These are phyloP conservation scores for Chironex yamaguchii DNA, from an alignment of 30 jellyfish, hydroid and myxozoan species.

Conservation along the genomic window DNA sequence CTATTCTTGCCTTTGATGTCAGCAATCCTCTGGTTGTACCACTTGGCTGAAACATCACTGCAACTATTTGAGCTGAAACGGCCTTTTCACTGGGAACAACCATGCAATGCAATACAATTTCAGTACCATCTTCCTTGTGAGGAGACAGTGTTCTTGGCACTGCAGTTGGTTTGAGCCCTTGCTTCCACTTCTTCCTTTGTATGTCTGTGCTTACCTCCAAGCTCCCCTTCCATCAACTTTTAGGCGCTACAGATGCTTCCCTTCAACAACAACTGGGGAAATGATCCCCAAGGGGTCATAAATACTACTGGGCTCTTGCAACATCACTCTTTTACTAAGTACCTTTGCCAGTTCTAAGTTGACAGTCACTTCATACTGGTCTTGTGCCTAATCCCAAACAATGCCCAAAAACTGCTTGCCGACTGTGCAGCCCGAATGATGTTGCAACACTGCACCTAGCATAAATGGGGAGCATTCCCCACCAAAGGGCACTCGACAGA, in stretches of 20 bases:
- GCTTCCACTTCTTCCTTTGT: constrained; percentile 33
- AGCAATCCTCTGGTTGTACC: constrained; percentile 26
- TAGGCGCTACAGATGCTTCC: constrained; percentile 36
- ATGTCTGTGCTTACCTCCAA: constrained; percentile 49
- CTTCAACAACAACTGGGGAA: constrained; percentile 50
- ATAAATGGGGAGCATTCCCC: constrained; percentile 19
- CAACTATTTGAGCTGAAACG: constrained; percentile 38
- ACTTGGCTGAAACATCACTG: constrained; percentile 10
- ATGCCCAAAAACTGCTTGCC: background rate
- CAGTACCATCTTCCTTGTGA: constrained; percentile 30
- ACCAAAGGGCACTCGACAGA: constrained; percentile 15
- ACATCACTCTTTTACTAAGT: constrained; percentile 53
- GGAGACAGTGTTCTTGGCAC: constrained; percentile 65
- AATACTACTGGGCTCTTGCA: background rate
- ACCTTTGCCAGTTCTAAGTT: background rate
- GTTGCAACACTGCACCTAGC: background rate
- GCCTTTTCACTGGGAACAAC: constrained; percentile 61
- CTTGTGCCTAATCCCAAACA: constrained; percentile 1
- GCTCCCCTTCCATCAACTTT: constrained; percentile 48
- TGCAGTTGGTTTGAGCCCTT: background rate
- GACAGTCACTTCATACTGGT: constrained; percentile 35
- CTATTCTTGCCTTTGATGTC: constrained; percentile 53
- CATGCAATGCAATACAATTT: constrained; percentile 39
- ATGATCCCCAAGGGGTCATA: constrained; percentile 49
- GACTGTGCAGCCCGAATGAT: background rate